Conservation (phyloP, 2,888 invertebrate species). For the Autographa pulchrina region DNA sequence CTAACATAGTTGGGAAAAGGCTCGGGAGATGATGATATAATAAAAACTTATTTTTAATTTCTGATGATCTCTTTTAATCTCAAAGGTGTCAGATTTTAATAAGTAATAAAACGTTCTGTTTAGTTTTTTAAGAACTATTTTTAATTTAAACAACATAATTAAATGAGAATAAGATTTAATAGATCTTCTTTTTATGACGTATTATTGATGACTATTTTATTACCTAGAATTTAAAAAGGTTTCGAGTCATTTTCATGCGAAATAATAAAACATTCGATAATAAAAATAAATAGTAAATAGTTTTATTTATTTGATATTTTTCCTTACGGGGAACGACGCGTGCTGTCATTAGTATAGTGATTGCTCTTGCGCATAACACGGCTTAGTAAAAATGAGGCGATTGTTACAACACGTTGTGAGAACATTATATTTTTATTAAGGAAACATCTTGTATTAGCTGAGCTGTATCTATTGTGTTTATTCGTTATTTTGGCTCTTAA, state of each 20-base stretch:
- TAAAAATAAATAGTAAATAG: background rate
- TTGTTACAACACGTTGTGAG: slow-evolving; percentile 53
- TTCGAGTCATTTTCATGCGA: background rate
- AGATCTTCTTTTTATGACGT: background rate
- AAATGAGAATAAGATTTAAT: background rate
- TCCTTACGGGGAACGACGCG: background rate
- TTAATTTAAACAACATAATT: background rate
- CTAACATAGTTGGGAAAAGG: too few species aligned
- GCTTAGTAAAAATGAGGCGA: slow-evolving; percentile 36
- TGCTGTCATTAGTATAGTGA: slow-evolving; percentile 14
- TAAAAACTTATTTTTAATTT: too few species aligned
- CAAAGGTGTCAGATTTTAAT: background rate
- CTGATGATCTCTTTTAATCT: too few species aligned
- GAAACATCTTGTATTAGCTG: slow-evolving; percentile 42
- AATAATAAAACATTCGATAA: background rate
- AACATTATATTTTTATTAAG: slow-evolving; percentile 54
- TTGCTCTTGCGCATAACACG: slow-evolving; percentile 19
- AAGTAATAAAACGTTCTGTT: background rate
- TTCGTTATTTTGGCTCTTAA: slow-evolving; percentile 15
- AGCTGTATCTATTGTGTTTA: slow-evolving; percentile 29
- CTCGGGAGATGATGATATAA: too few species aligned
- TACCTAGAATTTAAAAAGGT: too few species aligned
- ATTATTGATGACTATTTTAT: background rate
- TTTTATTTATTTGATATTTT: background rate
- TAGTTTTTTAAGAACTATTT: background rate